phyloP scores from a whole-genome alignment of 2,888 invertebrate genomes.

The Pyrocoelia pectoralis region DNA sequence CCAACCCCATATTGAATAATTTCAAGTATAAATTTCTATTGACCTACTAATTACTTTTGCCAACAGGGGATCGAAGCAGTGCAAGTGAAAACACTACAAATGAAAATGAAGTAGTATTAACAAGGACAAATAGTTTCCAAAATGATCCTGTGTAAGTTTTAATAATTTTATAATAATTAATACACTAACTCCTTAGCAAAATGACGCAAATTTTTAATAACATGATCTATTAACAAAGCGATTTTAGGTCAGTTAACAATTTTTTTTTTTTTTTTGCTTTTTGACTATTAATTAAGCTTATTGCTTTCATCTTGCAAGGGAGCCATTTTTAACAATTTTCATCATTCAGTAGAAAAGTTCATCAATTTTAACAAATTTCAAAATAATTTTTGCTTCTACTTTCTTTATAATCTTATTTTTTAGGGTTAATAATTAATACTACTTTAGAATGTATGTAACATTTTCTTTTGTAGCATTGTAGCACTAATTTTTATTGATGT shows the following conservation, averaged over 20 bases:
- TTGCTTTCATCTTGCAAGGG: slow-evolving; percentile 50
- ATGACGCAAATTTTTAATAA: slow-evolving; percentile 45
- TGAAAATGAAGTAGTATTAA: slow-evolving; percentile 73
- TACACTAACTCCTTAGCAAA: slow-evolving; percentile 53
- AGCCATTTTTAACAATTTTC: slow-evolving; percentile 31
- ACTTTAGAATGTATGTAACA: slow-evolving; percentile 41
- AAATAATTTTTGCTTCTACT: slow-evolving; percentile 23
- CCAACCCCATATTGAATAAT: no score
- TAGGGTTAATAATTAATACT: slow-evolving; percentile 35
- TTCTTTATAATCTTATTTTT: slow-evolving; percentile 28
- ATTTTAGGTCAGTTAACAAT: not conserved
- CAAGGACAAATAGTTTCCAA: slow-evolving; percentile 88
- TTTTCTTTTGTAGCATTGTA: slow-evolving; percentile 27
- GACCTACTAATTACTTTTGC: slow-evolving; percentile 50
- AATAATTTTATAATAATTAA: slow-evolving; percentile 19
- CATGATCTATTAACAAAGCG: not conserved
- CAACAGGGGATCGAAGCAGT: slow-evolving; percentile 62
- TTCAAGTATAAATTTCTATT: no score
- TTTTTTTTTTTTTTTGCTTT: slow-evolving; percentile 15
- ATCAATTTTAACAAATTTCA: slow-evolving; percentile 12
- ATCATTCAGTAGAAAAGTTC: slow-evolving; percentile 9
- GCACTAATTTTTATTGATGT: slow-evolving; percentile 26
- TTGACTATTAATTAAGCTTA: slow-evolving; percentile 23
- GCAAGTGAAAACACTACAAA: slow-evolving; percentile 50
- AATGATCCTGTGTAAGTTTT: slow-evolving; percentile 85